These are phyloP conservation scores for Pterois miles DNA, from an alignment of 2,797 vertebrate species.

Conservation along the genomic window DNA sequence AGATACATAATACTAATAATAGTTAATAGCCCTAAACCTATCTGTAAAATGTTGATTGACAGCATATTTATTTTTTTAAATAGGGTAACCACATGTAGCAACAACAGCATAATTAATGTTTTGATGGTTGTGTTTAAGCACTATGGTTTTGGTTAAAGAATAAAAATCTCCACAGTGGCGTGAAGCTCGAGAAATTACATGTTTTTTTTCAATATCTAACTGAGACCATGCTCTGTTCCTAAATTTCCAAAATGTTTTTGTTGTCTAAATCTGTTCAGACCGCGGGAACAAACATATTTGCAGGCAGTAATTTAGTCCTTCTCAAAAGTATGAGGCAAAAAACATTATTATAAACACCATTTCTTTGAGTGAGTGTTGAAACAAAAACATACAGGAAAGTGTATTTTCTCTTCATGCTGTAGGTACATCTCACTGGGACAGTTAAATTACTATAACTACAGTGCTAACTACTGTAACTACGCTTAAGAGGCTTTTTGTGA, in stretches of 20 bases:
- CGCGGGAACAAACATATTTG: not conserved
- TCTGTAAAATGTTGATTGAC: not conserved
- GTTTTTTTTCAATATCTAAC: conserved; percentile 11
- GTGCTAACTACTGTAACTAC: conserved; percentile 28
- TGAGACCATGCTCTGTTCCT: not conserved
- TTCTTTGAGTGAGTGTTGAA: conserved; percentile 22
- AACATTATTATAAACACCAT: conserved; percentile 17
- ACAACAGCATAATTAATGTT: not conserved
- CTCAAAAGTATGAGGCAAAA: conserved; percentile 4
- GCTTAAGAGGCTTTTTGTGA: conserved; percentile 32
- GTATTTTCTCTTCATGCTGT: conserved; percentile 26
- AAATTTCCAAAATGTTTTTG: not conserved
- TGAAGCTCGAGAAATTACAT: not conserved
- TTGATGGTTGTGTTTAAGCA: not conserved
- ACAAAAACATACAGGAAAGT: conserved; percentile 32
- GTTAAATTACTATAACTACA: conserved; percentile 51
- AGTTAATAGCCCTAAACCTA: not conserved
- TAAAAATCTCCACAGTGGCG: not conserved
- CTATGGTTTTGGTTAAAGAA: conserved; percentile 5
- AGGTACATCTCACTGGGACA: conserved; percentile 28
- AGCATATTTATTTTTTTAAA: not conserved
- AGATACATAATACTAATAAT: not conserved
- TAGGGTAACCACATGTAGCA: not conserved
- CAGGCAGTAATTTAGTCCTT: not conserved
- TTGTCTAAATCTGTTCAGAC: not conserved